Evolutionary conservation across 2,888 invertebrate species (phyloP), one percentile per base, ranked within the genome.

Genomic region (Gortyna flavago): DNA sequence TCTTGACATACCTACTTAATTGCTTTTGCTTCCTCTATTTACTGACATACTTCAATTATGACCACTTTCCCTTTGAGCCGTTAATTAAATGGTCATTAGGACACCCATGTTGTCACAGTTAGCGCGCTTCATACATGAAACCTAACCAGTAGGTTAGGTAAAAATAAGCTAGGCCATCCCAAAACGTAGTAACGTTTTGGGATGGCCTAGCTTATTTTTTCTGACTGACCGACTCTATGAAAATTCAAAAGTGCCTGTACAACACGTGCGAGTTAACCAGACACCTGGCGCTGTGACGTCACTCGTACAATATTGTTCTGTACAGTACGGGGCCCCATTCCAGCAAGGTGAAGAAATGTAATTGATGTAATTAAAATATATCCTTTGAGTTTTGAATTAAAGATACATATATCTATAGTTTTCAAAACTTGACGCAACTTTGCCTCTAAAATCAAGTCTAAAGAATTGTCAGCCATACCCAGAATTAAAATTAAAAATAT

Each of bases 21-120:
- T 78, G 59, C 32, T 35, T 75, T 61, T 66, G 51, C 57, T 65
- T 79, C 25, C 41, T 25, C 32, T 81, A 61, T 79, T 78, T 79
- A 81, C 51, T 29, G 35, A 35, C 25, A 54, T 35, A 54, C 29
- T 51, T 59, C 51, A 79, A 61, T 79, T 73, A 81, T 65, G 48
- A 64, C 11, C 64, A 57, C 48, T 78, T 80, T 3, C 62, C 16
- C 8, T 57, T 44, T 54, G n/a, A 41, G 18, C 29, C 35, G 25
- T 64, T 80, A 35, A 64, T 71, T 80, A 57, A 48, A 72, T 32
- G 48, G 32, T 72, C 44, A 71, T 77, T 62, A 77, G 0, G 48
- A 29, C 32, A 61, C 18, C 6, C 0, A 38, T 79, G 35, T 35
- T 44, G 61, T 69, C 51, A 77, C 16, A 13, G 7, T 77, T 41